Percentiles rank a stretch among this genome's conserved stretches.
Conservation (phyloP, 2,888 invertebrate genomes). For the Nomada flava region DNA sequence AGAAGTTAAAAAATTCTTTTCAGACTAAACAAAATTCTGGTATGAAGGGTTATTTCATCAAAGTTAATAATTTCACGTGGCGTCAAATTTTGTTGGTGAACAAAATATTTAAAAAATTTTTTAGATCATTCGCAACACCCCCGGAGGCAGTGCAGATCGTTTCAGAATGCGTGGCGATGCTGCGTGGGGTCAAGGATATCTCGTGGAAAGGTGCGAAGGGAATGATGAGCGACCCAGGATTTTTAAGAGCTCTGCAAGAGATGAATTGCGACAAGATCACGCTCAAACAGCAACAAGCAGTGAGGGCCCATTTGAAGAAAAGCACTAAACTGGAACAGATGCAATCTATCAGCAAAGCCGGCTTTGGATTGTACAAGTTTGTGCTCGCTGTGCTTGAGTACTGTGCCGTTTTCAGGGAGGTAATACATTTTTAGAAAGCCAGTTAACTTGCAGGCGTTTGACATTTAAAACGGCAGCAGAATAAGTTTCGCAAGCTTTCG, state of each 20-base stretch:
- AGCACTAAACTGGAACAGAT: constrained; percentile 92
- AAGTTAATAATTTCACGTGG: no score
- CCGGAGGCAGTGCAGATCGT: constrained; percentile 95
- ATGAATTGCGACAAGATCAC: constrained; percentile 94
- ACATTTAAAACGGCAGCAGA: no score
- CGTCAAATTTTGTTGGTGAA: background rate
- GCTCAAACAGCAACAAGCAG: constrained; percentile 88
- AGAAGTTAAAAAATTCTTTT: no score
- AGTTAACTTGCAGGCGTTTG: no score
- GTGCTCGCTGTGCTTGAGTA: constrained; percentile 95
- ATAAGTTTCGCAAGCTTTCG: no score
- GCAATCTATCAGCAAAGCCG: constrained; percentile 93
- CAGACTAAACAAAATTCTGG: no score
- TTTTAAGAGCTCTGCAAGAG: constrained; percentile 91
- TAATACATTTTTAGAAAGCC: constrained; percentile 65
- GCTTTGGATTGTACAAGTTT: constrained; percentile 93
- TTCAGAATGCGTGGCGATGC: constrained; percentile 95
- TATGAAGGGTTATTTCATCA: no score
- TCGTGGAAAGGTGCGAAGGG: constrained; percentile 96
- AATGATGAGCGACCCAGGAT: constrained; percentile 96
- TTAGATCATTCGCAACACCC: constrained; percentile 94
- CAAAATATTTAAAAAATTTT: background rate
- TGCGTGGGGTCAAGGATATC: constrained; percentile 93
- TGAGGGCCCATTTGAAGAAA: constrained; percentile 90
- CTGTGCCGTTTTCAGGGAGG: constrained; percentile 94